Evolutionary conservation across 2,888 invertebrate species (phyloP), one percentile per base, ranked within the genome.

Genomic region (Dynastes grantii): DNA sequence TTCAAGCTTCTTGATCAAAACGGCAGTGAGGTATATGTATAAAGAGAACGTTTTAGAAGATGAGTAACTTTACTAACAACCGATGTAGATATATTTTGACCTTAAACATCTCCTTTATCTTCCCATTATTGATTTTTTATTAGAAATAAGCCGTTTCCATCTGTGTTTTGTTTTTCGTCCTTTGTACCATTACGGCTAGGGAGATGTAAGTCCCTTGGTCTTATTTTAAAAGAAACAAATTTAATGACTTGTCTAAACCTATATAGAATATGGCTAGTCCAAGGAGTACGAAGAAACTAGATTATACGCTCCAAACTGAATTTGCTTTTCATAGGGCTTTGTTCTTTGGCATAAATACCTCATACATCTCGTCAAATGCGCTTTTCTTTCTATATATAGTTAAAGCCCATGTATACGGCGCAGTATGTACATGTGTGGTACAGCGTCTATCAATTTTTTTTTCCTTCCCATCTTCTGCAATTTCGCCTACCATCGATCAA

Each of bases 1-100:
- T 49, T 65, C n/a, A 13, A 45, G 16, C n/a, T n/a, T 51, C 40
- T 68, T 68, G 68, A 68, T 68, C 68, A 68, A 55, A 55, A 61
- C 4, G 11, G 27, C 61, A 2, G 22, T 22, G 6, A 22, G 1
- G 8, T 45, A 11, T 45, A 45, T 45, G 11, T 45, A 45, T 45
- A 37, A 5, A 37, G 37, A 37, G 37, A 37, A 11, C 11, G 45
- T 45, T 45, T 45, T 8, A 45, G 11, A 45, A 45, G 11, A 45
- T 8, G 45, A 45, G 11, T 45, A 8, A 45, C 45, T 45, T 45
- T 45, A 8, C 11, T 45, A 45, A 11, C 45, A 45, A 45, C 45
- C 45, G 8, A 2, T 45, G 11, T 45, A 45, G 45, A 45, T 11
- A 45, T 45, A 45, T 45, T 0, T 11, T 55, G 16, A 55, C 55